Base-by-base conservation (phyloP, 2,797 vertebrate species). In the Enteromius paludinosus region DNA sequence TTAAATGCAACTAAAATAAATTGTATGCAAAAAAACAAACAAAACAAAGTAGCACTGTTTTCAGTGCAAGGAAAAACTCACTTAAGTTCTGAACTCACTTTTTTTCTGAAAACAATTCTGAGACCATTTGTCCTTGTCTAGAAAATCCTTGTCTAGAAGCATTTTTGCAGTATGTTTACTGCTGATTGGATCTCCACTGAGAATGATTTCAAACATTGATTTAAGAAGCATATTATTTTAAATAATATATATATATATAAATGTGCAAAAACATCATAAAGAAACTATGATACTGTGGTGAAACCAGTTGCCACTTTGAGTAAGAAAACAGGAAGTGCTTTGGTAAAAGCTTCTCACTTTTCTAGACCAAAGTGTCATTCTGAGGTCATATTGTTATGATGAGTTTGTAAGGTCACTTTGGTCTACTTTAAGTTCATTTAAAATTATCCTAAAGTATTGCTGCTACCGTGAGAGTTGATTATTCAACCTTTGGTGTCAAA, bases 281-380 rank as follows among this genome's bases (percentile, higher is more conserved):
- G 25, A 35, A 78, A 65, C 47, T 25, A 56, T 59, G 78, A 78
- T 20, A 64, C n/a, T 18, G 23, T 68, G 72, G 72, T 77, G 45
- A 56, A 78, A 47, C 10, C 20, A 20, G 74, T 35, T 66, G 47
- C 49, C 65, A 72, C 30, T 56, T 20, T 23, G 17, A 47, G 70
- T 61, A 74, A 52, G 23, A 83, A 72, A 87, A 86, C 85, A 86
- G 85, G 85, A 86, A 86, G 85, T 20, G 23, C 33, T 41, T 52
- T 66, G 78, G 82, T 76, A 81, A 78, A 86, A 28, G 68, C 78
- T 49, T 66, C 78, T 75, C 78, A 78, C 82, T 84, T 79, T 78
- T 68, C 30, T 45, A 45, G 35, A 83, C 71, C 81, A 45, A 41
- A 47, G 59, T 69, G 83, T 88, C 78, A 88, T 6, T 64, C 65